Base-by-base conservation (phyloP, 1,140 invertebrate species). In the Bombus haemorrhoidalis region DNA sequence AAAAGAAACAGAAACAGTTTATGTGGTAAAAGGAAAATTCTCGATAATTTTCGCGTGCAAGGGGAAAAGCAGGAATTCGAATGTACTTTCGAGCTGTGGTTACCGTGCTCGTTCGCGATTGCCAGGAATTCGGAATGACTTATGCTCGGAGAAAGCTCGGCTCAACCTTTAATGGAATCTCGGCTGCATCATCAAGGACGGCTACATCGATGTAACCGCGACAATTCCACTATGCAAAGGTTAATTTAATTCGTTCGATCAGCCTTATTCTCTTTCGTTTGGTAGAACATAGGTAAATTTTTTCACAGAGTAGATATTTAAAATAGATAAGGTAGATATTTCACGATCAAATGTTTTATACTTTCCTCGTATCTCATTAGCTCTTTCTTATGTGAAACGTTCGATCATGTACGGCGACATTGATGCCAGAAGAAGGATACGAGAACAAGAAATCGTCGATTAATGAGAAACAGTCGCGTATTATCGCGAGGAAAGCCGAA, bases 101-200 rank as follows among this genome's bases (percentile, higher is more conserved):
- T 32, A 28, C n/a, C 64, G 66, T 73, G 68, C 32, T 39, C 47
- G 74, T 43, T 47, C 59, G 66, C 71, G 59, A 79, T 68, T 78
- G 81, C 81, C 86, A 83, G 59, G 73, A 86, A 87, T 86, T 62
- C 77, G 74, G 72, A 90, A 86, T 91, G 90, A 91, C 83, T 90
- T 91, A 80, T 82, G 75, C 59, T 18, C 83, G 43, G 90, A 72
- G 90, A 92, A 93, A 90, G 91, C 89, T 90, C 80, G 87, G 86
- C 75, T 86, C 87, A 87, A 86, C 87, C 92, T 93, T 85, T 91
- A 92, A 91, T 90, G 87, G 90, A 89, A 90, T 91, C 89, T 68
- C 87, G 41, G 68, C 34, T 86, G 69, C 74, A 87, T 90, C 90
- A 87, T 81, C 91, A 93, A 93, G 92, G 93, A 92, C 92, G 88